phyloP scores from a whole-genome alignment of 2,797 vertebrate species.

The Aselliscus stoliczkanus region DNA sequence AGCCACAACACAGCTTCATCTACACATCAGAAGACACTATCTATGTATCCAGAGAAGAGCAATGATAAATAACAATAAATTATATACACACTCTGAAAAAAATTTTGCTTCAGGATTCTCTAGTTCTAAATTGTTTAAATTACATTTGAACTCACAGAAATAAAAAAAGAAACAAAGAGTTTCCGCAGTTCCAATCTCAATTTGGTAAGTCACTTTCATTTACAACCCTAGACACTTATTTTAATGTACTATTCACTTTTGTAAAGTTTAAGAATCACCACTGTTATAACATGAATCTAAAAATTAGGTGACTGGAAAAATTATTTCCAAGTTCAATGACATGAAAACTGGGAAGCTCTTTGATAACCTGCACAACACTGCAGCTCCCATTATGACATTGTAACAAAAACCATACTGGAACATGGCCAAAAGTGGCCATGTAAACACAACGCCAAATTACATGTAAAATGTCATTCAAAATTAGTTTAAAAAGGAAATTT shows the following conservation, averaged over 20 bases:
- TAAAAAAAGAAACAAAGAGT: neutral
- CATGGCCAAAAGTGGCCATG: neutral
- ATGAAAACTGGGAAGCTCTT: conserved; percentile 38
- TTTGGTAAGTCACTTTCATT: neutral
- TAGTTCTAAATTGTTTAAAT: conserved; percentile 43
- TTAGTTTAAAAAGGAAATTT: neutral
- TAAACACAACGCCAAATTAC: conserved; percentile 2
- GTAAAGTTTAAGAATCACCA: conserved; percentile 25
- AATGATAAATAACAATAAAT: neutral
- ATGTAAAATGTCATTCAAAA: neutral
- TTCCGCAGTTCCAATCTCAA: neutral
- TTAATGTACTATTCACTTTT: neutral
- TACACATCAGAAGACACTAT: neutral
- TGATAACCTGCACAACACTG: conserved; percentile 16
- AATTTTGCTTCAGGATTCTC: neutral
- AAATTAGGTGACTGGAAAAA: conserved; percentile 8
- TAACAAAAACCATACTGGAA: neutral
- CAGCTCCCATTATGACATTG: conserved; percentile 55
- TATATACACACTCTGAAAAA: neutral
- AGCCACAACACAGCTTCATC: neutral
- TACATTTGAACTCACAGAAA: conserved; percentile 29
- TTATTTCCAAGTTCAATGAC: conserved; percentile 9
- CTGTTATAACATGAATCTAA: conserved; percentile 23
- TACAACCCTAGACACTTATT: conserved; percentile 16
- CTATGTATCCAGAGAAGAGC: neutral